Percentiles rank a stretch among this genome's conserved stretches.
Evolutionary conservation across 2,888 invertebrate genomes (phyloP).

Genomic region (Phytoseiulus persimilis): DNA sequence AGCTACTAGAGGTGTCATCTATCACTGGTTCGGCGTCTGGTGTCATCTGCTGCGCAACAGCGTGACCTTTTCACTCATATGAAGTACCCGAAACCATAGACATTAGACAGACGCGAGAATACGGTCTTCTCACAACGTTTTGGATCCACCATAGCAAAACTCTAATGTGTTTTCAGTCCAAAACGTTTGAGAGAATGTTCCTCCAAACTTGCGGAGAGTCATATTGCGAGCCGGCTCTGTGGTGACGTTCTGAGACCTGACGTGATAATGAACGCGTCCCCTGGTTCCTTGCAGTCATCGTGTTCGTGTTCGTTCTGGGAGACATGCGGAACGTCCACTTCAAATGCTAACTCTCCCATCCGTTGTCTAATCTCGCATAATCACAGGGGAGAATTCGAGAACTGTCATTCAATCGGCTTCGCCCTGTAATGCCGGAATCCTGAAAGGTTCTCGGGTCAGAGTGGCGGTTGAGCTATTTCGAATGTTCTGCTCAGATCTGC

Average conservation of each 20-base stretch:
- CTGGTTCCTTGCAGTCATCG: neutral
- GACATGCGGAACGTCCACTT: neutral
- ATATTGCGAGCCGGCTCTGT: neutral
- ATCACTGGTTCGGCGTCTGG: neutral
- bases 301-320: neutral
- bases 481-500: neutral
- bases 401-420: neutral
- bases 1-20: neutral
- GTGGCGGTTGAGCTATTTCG: neutral
- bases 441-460: neutral
- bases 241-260: neutral
- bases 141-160: neutral
- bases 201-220: neutral
- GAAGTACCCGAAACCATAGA: neutral
- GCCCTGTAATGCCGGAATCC: neutral
- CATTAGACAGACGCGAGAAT: neutral
- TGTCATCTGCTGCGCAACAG: neutral
- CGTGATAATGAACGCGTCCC: neutral
- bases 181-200: neutral
- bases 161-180: neutral
- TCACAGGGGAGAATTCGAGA: neutral
- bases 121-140: neutral
- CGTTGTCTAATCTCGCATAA: neutral
- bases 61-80: neutral
- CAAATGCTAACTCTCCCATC: neutral